These are phyloP conservation scores for Hyphantria cunea DNA, from an alignment of 1,140 invertebrate genomes.

Conservation along the genomic window DNA sequence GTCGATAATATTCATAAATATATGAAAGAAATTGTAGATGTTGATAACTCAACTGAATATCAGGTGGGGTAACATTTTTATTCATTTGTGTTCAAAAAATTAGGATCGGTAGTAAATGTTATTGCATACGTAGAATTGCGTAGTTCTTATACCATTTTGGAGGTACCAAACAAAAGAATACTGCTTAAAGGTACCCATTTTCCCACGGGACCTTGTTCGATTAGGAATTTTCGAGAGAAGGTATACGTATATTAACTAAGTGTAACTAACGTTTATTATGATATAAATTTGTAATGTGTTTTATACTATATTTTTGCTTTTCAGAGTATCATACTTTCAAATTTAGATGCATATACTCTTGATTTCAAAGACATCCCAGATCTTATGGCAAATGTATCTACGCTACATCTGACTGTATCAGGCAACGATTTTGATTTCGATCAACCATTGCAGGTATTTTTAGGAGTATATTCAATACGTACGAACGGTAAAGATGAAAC, in stretches of 20 bases:
- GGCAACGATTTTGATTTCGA: constrained; percentile 61
- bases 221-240: too few relatives aligned
- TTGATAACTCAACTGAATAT: constrained; percentile 69
- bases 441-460: constrained; percentile 26
- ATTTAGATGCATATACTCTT: constrained; percentile 60
- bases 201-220: too few relatives aligned
- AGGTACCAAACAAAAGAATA: too few relatives aligned
- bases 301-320: constrained; percentile 40
- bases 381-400: constrained; percentile 66
- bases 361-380: constrained; percentile 55
- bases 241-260: too few relatives aligned
- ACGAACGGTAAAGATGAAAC: too few relatives aligned
- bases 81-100: background rate
- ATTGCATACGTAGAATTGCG: too few relatives aligned
- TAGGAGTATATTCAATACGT: background rate
- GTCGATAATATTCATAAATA: constrained; percentile 60
- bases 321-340: constrained; percentile 70
- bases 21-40: constrained; percentile 62
- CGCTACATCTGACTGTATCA: constrained; percentile 59
- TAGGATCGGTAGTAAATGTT: too few relatives aligned
- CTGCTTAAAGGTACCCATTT: too few relatives aligned
- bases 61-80: constrained; percentile 41
- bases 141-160: too few relatives aligned
- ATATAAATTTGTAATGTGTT: too few relatives aligned
- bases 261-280: too few relatives aligned